Evolutionary conservation across 2,113 vertebrate genomes (phyloP).

Genomic region (Gasterosteus aculeatus): DNA sequence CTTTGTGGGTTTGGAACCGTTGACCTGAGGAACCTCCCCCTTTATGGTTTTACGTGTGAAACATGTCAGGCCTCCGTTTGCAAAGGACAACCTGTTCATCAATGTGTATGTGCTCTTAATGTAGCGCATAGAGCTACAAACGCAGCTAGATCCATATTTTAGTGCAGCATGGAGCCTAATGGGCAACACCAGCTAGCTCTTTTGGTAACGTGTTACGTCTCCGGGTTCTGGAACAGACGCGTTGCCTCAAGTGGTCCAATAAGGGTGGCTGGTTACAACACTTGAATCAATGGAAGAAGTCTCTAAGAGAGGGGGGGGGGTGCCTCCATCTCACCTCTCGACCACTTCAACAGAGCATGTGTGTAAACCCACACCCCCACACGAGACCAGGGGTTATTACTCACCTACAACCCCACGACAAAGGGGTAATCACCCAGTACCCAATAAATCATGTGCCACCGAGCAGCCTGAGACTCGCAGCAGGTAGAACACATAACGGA

Average conservation of each 20-base stretch:
- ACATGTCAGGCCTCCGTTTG: constrained; percentile 54
- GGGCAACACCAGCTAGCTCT: constrained; percentile 42
- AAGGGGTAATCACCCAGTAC: constrained; percentile 38
- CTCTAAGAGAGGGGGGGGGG: constrained; percentile 18
- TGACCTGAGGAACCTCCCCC: constrained; percentile 31
- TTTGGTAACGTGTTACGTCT: constrained; percentile 51
- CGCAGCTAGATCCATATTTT: constrained; percentile 18
- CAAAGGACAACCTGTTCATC: constrained; percentile 72
- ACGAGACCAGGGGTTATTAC: constrained; percentile 31
- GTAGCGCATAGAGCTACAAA: background rate
- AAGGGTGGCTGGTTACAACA: constrained; percentile 34
- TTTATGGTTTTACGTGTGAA: constrained; percentile 32
- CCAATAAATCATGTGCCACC: constrained; percentile 48
- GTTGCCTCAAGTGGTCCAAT: constrained; percentile 51
- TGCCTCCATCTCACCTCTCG: constrained; percentile 2
- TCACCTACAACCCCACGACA: constrained; percentile 17
- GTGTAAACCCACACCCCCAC: background rate
- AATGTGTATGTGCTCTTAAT: constrained; percentile 51
- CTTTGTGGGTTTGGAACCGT: constrained; percentile 20
- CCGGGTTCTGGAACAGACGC: constrained; percentile 53
- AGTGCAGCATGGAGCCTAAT: constrained; percentile 36
- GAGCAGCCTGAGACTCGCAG: constrained; percentile 33
- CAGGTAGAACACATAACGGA: constrained; percentile 33
- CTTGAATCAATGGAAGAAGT: constrained; percentile 34
- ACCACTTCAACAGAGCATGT: constrained; percentile 9